A percentile compares a stretch with the other conserved stretches of the same genome.
phyloP scores from a whole-genome alignment of 2,113 vertebrate species.

The Ictalurus furcatus region DNA sequence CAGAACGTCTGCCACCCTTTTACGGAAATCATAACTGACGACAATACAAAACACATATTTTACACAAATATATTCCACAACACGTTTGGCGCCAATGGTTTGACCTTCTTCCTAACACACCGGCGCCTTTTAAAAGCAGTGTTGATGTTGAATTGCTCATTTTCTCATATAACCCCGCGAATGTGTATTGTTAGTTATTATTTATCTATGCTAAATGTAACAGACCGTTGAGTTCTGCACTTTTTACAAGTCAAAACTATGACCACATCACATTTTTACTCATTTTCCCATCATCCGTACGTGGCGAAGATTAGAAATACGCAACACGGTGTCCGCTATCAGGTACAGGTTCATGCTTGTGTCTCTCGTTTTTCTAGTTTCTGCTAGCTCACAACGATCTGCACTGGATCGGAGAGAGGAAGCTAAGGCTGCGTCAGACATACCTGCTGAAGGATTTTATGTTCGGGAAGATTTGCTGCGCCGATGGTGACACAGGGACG shows the following conservation, averaged over 20 bases:
- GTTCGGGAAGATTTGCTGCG: constrained; percentile 64
- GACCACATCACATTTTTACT: no score
- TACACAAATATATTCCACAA: not conserved
- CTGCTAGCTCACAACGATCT: not conserved
- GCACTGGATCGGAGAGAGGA: no score
- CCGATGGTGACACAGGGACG: constrained; percentile 65
- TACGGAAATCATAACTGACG: constrained; percentile 72
- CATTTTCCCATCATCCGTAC: no score
- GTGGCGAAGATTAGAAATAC: no score
- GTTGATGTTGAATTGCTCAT: not conserved
- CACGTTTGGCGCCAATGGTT: not conserved
- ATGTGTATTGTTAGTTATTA: no score
- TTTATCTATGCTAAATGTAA: no score
- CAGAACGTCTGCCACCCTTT: constrained; percentile 65
- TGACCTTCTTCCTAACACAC: no score
- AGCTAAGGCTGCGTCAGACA: not conserved
- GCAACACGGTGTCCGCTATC: no score
- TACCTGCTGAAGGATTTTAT: constrained; percentile 69
- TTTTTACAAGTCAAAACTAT: no score
- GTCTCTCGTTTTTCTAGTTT: not conserved
- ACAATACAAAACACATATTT: constrained; percentile 5
- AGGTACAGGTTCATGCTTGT: not conserved
- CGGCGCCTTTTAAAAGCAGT: not conserved
- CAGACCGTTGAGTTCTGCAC: no score
- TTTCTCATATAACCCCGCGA: no score